A percentile compares a stretch with the other conserved stretches of the same genome.
phyloP scores from a whole-genome alignment of 2,888 invertebrate species.

The Andrena flavipes region DNA sequence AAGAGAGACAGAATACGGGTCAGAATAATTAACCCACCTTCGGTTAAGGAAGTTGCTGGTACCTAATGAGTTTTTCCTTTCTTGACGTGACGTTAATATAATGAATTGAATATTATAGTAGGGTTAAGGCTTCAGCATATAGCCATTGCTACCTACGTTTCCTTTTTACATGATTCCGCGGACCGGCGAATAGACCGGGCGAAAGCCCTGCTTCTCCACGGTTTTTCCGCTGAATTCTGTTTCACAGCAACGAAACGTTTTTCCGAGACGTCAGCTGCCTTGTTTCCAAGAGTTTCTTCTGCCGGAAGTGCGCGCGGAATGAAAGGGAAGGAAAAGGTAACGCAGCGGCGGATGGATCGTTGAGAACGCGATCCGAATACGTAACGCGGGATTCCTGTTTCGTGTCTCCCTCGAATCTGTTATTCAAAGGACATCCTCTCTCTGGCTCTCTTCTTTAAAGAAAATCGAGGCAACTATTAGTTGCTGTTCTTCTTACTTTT shows the following conservation, averaged over 20 bases:
- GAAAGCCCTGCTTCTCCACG: not conserved
- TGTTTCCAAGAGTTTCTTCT: constrained; percentile 13
- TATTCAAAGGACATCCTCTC: not conserved
- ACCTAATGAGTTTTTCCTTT: too few relatives aligned
- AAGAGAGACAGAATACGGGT: too few relatives aligned
- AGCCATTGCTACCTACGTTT: not conserved
- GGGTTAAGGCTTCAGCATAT: too few relatives aligned
- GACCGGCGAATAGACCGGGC: not conserved
- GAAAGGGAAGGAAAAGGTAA: constrained; percentile 2
- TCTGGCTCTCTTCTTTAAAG: not conserved
- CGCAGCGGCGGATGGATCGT: constrained; percentile 6
- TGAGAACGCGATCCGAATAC: constrained; percentile 16
- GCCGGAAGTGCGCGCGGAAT: not conserved
- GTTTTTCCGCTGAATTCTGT: constrained; percentile 21
- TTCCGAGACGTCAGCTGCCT: constrained; percentile 17
- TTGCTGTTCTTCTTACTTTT: too few relatives aligned
- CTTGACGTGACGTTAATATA: too few relatives aligned
- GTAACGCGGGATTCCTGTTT: constrained; percentile 3
- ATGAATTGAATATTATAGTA: too few relatives aligned
- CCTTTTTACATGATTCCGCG: constrained; percentile 16
- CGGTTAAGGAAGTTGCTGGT: too few relatives aligned
- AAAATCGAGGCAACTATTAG: not conserved
- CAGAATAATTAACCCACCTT: too few relatives aligned
- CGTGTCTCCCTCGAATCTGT: constrained; percentile 4
- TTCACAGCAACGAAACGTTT: constrained; percentile 20